phyloP scores from a whole-genome alignment of 2,888 invertebrate species.

The Acleris literana region DNA sequence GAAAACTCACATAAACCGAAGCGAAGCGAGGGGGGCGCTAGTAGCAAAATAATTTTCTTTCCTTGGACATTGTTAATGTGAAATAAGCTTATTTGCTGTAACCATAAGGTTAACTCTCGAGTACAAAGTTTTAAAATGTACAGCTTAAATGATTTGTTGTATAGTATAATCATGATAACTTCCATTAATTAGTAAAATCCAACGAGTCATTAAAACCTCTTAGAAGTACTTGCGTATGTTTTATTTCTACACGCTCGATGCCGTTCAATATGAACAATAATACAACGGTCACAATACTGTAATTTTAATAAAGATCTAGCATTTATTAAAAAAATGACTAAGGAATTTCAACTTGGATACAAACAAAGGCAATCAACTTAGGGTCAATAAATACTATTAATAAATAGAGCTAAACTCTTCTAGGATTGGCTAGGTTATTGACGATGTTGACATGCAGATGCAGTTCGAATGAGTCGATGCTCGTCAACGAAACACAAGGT shows the following conservation, averaged over 20 bases:
- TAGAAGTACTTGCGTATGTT: constrained; percentile 42
- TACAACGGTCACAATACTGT: constrained; percentile 70
- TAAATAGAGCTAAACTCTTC: constrained; percentile 26
- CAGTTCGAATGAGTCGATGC: constrained; percentile 35
- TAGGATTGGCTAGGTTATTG: constrained; percentile 17
- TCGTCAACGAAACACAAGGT: constrained; percentile 43
- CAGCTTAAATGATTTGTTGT: constrained; percentile 47
- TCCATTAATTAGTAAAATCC: constrained; percentile 43
- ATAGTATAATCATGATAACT: constrained; percentile 52
- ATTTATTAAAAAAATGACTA: constrained; percentile 60
- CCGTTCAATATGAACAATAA: constrained; percentile 40
- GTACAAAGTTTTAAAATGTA: constrained; percentile 37
- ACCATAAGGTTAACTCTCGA: too few relatives aligned
- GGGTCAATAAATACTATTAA: constrained; percentile 32
- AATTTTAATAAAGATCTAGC: constrained; percentile 80
- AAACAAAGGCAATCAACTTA: constrained; percentile 53
- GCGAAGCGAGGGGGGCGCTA: too few relatives aligned
- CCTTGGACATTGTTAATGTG: too few relatives aligned
- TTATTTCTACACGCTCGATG: constrained; percentile 40
- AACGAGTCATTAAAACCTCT: constrained; percentile 49
- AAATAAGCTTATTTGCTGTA: too few relatives aligned
- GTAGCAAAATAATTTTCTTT: too few relatives aligned
- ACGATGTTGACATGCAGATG: constrained; percentile 27
- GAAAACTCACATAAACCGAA: too few relatives aligned
- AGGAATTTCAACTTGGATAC: constrained; percentile 52